Conservation (phyloP, 2,113 vertebrate genomes). For the Ictidomys tridecemlineatus region DNA sequence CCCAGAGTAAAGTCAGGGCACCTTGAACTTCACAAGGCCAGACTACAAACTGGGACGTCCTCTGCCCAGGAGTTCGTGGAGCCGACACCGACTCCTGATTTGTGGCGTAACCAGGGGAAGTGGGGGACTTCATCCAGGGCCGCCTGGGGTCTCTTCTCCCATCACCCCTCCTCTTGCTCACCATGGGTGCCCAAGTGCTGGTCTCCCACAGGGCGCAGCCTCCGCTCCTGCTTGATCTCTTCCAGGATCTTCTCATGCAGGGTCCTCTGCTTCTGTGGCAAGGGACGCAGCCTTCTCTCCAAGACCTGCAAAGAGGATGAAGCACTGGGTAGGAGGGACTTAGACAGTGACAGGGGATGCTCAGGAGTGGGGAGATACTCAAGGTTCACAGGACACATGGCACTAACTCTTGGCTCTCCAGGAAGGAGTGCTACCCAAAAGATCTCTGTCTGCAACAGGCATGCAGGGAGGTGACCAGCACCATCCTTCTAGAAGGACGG, state of each 20-base stretch:
- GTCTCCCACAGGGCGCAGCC: constrained; percentile 91
- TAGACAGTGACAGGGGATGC: accelerated
- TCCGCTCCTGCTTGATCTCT: constrained; percentile 95
- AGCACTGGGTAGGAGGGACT: accelerated
- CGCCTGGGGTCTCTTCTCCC: not conserved
- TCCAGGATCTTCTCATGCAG: constrained; percentile 96
- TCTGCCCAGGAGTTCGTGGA: not conserved
- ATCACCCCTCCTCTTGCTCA: constrained; percentile 60
- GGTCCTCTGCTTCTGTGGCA: constrained; percentile 91
- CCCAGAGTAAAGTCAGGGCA: not conserved
- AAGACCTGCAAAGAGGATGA: constrained; percentile 87
- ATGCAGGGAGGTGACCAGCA: too few species aligned
- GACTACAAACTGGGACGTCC: not conserved
- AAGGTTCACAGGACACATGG: not conserved
- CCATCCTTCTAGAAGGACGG: not conserved
- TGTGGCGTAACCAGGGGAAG: not conserved
- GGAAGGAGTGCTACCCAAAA: not conserved
- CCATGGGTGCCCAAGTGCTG: constrained; percentile 86
- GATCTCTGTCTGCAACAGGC: not conserved
- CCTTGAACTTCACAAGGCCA: not conserved
- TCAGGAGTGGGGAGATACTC: not conserved
- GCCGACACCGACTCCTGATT: not conserved
- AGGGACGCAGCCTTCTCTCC: constrained; percentile 92
- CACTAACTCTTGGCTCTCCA: not conserved
- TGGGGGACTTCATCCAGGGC: not conserved